phyloP scores from a whole-genome alignment of 2,113 vertebrate genomes.

The Puffinus mauretanicus region DNA sequence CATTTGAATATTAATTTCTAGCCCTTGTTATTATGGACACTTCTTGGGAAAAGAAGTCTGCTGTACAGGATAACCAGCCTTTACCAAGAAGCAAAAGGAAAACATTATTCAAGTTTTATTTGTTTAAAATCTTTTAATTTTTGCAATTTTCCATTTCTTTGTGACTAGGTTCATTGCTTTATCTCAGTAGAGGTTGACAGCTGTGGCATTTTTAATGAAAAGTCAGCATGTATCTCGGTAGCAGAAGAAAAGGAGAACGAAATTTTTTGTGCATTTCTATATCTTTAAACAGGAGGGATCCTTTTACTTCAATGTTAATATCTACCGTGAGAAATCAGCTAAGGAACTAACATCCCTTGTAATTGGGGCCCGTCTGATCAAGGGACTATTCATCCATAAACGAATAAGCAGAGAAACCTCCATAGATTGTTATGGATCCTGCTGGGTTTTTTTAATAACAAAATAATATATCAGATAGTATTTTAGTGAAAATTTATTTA shows the following conservation, averaged over 20 bases:
- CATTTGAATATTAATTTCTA: neutral
- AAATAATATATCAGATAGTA: neutral
- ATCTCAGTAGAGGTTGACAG: neutral
- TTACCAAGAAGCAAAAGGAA: neutral
- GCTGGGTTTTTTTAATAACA: neutral
- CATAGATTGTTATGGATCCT: neutral
- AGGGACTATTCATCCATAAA: neutral
- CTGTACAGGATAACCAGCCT: neutral
- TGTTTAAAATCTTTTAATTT: neutral
- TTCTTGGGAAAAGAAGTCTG: neutral
- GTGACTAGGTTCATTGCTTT: neutral
- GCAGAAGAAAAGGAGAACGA: neutral
- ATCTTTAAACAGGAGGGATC: neutral
- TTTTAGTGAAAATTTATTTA: neutral
- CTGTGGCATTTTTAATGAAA: conserved; percentile 42
- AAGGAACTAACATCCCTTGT: neutral
- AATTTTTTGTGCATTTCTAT: neutral
- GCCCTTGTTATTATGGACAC: neutral
- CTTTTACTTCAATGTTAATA: neutral
- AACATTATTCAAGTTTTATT: neutral
- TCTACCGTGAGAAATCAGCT: neutral
- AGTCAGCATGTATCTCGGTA: neutral
- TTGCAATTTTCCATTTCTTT: neutral
- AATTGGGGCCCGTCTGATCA: neutral
- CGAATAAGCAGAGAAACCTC: neutral